Base-by-base conservation (phyloP, 2,888 invertebrate species). In the Drosophila affinis region DNA sequence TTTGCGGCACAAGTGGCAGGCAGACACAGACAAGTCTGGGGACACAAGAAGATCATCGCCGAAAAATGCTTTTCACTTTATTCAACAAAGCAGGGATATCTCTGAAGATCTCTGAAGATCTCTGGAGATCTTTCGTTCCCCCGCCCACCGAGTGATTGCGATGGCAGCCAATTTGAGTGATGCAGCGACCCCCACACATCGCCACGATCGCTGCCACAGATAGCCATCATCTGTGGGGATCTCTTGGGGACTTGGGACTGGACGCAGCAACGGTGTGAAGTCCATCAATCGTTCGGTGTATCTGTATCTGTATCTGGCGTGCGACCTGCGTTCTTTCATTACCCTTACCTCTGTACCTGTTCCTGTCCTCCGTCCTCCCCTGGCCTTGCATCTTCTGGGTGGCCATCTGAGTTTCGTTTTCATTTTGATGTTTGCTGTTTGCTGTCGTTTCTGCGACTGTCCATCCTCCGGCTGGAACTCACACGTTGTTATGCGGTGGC, bases 111-210 rank as follows among this genome's bases (percentile, higher is more conserved):
- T 57, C 46, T 32, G 39, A 51, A 29, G 27, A 56, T 67, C 67
- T 21, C 21, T 21, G 21, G 21, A 21, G 21, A 72, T 63, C 56
- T 53, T 62, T 58, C 39, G 57, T 72, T 18, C 18, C 21, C 21
- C 21, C 21, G 21, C 21, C 21, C 18, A 18, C 21, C 21, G 56
- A 75, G 67, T 61, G 80, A 67, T 71, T 67, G 79, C 62, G 74
- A 75, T 79, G 87, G 76, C 83, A 76, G 64, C 62, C 77, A 87
- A 88, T 85, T 87, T 85, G 89, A 87, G 62, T 85, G 84, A 85
- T 88, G 85, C 3, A 88, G 75, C 87, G 81, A 84, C 87, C 85
- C 87, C 85, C 87, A 87, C 84, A 88, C 87, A 73, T 68, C 59
- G 82, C 69, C 69, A 72, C 83, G 60, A 77, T 79, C 80, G 68